Percentiles rank a stretch among this genome's conserved stretches.
Evolutionary conservation across 2,113 vertebrate species (phyloP).

Genomic region (Sakesphorus luctuosus): DNA sequence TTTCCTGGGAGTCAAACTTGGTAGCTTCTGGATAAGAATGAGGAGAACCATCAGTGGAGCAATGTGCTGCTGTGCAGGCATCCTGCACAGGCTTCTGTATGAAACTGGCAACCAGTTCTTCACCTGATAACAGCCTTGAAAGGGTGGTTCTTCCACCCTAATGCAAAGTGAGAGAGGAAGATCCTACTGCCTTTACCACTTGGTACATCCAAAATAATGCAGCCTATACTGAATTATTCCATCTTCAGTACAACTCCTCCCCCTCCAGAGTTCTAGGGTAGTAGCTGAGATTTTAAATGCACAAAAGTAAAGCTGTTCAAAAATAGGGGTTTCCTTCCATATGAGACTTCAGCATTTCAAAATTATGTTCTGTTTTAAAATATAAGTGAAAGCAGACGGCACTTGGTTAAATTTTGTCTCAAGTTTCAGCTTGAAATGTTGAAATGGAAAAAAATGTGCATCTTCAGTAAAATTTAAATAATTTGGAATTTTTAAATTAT

Average conservation of each 20-base stretch:
- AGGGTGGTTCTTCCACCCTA: background rate
- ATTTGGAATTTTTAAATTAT: background rate
- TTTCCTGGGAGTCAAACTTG: background rate
- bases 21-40: background rate
- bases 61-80: background rate
- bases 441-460: background rate
- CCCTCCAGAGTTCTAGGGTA: background rate
- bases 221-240: background rate
- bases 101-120: background rate
- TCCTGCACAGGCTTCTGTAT: background rate
- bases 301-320: constrained; percentile 53
- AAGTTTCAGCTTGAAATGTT: background rate
- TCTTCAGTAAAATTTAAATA: background rate
- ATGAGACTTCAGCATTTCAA: background rate
- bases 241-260: background rate
- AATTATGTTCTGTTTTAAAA: constrained; percentile 1
- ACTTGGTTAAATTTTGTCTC: background rate
- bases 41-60: background rate
- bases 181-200: background rate
- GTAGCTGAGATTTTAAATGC: constrained; percentile 11
- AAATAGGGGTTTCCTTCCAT: background rate
- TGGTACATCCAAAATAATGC: background rate
- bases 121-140: background rate
- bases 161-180: background rate
- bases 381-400: background rate